Evolutionary conservation across 1,140 invertebrate species (phyloP), one percentile per base, ranked within the genome.

Genomic region (Plectus sambesii): DNA sequence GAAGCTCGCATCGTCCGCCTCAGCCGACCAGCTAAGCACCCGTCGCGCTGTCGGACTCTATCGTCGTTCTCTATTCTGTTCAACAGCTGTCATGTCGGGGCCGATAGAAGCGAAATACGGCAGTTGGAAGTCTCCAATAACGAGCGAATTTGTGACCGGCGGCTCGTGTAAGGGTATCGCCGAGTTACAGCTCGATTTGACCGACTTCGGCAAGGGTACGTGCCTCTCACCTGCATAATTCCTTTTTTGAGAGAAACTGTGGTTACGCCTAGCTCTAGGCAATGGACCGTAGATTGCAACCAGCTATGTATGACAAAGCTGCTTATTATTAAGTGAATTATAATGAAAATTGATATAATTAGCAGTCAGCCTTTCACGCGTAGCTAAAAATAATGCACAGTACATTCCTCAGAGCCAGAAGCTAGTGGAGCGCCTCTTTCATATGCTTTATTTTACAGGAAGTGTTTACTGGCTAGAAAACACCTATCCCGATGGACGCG

Each of bases 41-140:
- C n/a, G n/a, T n/a, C n/a, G n/a, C n/a, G n/a, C n/a, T n/a, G n/a
- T n/a, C n/a, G n/a, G n/a, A n/a, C n/a, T n/a, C n/a, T n/a, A n/a
- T 37, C 42, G 26, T 53, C 49, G 49, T 39, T 41, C 33, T 20
- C 19, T 29, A 53, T 41, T 9, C 23, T 12, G 19, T 49, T 17
- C 22, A 46, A 33, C 40, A 9, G 36, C 22, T 27, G 23, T 24
- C n/a, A 49, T 36, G 26, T 65, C 58, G 25, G 57, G 51, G 36
- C 46, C 44, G 17, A 51, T 23, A 38, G 46, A 46, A 15, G 45
- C 58, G 33, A 42, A 55, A 6, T 70, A 66, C 44, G 70, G 70
- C 33, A 61, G 59, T 24, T 72, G 70, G 70, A 61, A 58, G 15
- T 70, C 68, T 17, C 61, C 64, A 2, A 65, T 71, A 37, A 60